A percentile compares a stretch with the other conserved stretches of the same genome.
These are phyloP conservation scores for Pseudobourletiella spinata DNA, from an alignment of 1,140 invertebrate genomes.

Conservation along the genomic window DNA sequence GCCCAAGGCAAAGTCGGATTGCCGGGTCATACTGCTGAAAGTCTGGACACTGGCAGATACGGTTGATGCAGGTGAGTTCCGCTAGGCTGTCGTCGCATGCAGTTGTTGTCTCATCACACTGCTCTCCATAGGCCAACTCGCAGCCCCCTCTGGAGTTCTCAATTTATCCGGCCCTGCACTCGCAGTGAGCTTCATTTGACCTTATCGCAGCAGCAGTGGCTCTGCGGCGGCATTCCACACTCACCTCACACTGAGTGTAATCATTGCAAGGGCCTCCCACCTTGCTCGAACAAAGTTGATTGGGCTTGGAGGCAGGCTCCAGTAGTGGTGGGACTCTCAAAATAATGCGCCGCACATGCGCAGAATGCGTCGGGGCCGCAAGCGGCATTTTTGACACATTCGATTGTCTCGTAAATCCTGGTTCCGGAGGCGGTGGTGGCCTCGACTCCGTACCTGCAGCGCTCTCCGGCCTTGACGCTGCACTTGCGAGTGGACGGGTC, in stretches of 20 bases:
- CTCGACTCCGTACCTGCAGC: neutral
- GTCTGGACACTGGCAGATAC: neutral
- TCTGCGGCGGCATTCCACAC: neutral
- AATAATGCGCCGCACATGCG: neutral
- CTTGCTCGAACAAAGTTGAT: neutral
- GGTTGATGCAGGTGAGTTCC: neutral
- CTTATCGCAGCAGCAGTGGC: neutral
- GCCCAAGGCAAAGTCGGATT: neutral
- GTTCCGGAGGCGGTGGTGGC: neutral
- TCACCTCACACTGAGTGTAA: neutral
- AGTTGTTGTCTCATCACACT: neutral
- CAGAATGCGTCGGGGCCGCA: neutral
- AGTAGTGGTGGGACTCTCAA: neutral
- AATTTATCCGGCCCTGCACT: neutral
- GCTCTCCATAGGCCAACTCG: neutral
- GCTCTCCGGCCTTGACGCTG: neutral
- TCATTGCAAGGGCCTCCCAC: neutral
- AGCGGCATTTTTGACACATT: slow-evolving; percentile 6
- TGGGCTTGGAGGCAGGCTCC: neutral
- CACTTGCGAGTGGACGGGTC: neutral
- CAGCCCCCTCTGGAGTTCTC: neutral
- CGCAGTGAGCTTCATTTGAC: too few relatives aligned
- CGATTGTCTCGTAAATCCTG: neutral
- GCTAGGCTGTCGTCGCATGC: neutral
- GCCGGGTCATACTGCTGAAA: neutral